Percentiles rank a stretch among this genome's conserved stretches.
Evolutionary conservation across 2,888 invertebrate genomes (phyloP).

Genomic region (Clostera curtula): DNA sequence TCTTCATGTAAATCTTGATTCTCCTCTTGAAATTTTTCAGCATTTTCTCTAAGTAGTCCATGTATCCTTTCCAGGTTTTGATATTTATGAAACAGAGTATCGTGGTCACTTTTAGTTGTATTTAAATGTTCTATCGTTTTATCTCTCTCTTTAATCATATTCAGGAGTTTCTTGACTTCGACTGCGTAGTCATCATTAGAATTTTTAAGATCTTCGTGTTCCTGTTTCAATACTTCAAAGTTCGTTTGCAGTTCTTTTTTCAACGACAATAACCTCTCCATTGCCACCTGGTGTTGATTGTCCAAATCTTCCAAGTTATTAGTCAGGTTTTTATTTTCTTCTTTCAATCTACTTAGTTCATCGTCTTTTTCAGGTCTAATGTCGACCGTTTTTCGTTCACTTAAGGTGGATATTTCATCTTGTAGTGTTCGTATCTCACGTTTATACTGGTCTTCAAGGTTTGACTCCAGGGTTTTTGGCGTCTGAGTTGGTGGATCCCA

Average conservation of each 20-base stretch:
- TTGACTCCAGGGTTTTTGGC: constrained; percentile 25
- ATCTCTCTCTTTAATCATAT: constrained; percentile 61
- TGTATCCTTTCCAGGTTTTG: constrained; percentile 64
- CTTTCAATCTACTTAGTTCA: constrained; percentile 66
- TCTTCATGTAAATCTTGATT: constrained; percentile 71
- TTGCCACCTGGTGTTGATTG: constrained; percentile 81
- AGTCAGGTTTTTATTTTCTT: constrained; percentile 74
- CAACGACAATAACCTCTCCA: constrained; percentile 72
- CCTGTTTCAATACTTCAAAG: constrained; percentile 61
- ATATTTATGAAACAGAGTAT: constrained; percentile 62
- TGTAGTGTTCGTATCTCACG: constrained; percentile 51
- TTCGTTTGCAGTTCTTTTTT: constrained; percentile 73
- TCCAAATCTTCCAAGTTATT: constrained; percentile 82
- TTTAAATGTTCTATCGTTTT: constrained; percentile 46
- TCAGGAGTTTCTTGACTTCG: constrained; percentile 55
- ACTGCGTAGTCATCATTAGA: constrained; percentile 59
- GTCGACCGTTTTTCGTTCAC: constrained; percentile 37
- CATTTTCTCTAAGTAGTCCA: constrained; percentile 56
- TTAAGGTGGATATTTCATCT: constrained; percentile 57
- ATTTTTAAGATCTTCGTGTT: constrained; percentile 60
- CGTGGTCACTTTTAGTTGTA: constrained; percentile 40
- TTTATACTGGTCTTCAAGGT: constrained; percentile 42
- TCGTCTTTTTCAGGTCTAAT: constrained; percentile 39
- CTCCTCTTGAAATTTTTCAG: constrained; percentile 70
- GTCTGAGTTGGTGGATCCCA: constrained; percentile 64